A percentile compares a stretch with the other conserved stretches of the same genome.
These are phyloP conservation scores for Dipodomys ordii DNA, from an alignment of 2,113 vertebrate species.

Conservation along the genomic window DNA sequence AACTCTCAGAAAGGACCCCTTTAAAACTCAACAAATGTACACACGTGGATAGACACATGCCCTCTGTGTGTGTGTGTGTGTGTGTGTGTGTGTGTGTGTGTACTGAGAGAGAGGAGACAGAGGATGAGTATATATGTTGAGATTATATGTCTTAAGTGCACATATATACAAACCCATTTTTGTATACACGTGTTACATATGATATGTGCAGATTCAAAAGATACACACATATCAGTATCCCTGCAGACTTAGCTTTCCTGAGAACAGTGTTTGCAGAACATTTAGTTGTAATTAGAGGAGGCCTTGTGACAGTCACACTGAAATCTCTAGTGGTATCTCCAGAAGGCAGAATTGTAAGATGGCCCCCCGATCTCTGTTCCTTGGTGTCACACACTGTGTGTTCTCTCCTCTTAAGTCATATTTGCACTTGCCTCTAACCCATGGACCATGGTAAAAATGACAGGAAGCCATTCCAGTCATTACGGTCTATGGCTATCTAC, in stretches of 20 bases:
- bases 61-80: too few species aligned
- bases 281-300: not conserved
- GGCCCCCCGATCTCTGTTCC: accelerated
- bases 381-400: not conserved
- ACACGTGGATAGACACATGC: not conserved
- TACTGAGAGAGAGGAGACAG: not conserved
- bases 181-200: not conserved
- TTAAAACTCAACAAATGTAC: too few species aligned
- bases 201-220: not conserved
- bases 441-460: not conserved
- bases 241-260: not conserved
- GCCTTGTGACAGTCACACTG: not conserved
- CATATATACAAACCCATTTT: not conserved
- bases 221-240: not conserved
- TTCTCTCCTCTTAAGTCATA: not conserved
- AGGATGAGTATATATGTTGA: too few species aligned
- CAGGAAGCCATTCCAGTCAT: too few species aligned
- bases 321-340: not conserved
- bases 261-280: not conserved
- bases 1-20: not conserved
- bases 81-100: too few species aligned
- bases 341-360: not conserved
- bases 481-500: not conserved
- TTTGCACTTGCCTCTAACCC: not conserved
- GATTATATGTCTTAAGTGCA: too few species aligned